These are phyloP conservation scores for Psophia crepitans DNA, from an alignment of 2,113 vertebrate genomes.

Conservation along the genomic window DNA sequence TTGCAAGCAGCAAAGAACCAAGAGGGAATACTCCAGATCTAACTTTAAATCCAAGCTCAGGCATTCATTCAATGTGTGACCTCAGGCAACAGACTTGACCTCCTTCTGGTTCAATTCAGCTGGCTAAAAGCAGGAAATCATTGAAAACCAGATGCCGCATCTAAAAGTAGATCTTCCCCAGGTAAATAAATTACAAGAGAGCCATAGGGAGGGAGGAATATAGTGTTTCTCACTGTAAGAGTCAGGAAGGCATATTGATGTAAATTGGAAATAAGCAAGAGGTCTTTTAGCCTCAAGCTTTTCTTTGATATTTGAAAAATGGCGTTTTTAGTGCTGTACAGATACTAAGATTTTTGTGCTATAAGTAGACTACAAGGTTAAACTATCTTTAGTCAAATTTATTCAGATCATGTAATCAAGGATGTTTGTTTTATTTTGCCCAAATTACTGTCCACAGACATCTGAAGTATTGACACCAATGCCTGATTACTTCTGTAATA, in stretches of 20 bases:
- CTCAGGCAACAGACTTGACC: conserved; percentile 23
- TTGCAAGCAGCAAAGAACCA: background rate
- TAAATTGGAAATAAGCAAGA: conserved; percentile 39
- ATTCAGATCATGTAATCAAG: background rate
- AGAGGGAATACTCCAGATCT: background rate
- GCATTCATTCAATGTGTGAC: conserved; percentile 14
- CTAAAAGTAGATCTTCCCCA: conserved; percentile 36
- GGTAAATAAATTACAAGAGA: conserved; percentile 50
- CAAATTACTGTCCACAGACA: background rate
- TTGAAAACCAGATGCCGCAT: conserved; percentile 35
- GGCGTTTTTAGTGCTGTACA: background rate
- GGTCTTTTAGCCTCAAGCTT: conserved; percentile 12
- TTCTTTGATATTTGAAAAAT: background rate
- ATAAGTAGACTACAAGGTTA: background rate
- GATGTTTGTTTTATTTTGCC: background rate
- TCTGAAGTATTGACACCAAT: background rate
- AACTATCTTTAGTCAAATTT: background rate
- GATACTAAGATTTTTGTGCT: background rate
- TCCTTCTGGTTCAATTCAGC: conserved; percentile 35
- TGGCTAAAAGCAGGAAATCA: conserved; percentile 30
- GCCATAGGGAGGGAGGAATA: background rate
- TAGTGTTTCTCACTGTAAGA: background rate
- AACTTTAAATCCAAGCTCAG: background rate
- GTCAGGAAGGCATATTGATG: background rate
- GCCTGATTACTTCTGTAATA: background rate